Percentiles rank a stretch among this genome's conserved stretches.
Evolutionary conservation across 2,888 invertebrate species (phyloP).

Genomic region (Trypoxylon attenuatum): DNA sequence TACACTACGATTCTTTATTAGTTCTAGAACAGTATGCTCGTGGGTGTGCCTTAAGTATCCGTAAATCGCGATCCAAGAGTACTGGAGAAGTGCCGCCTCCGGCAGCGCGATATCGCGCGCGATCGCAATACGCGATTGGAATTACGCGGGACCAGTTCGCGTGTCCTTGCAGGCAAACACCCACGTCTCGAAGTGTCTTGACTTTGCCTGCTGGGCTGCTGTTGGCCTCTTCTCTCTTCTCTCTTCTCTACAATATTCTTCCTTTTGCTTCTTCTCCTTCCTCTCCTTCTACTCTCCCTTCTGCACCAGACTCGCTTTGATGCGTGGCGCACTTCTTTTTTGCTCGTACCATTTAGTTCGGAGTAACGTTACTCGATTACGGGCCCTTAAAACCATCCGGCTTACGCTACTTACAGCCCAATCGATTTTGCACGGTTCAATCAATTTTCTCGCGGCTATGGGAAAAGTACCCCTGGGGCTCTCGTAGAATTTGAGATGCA

Average conservation of each 20-base stretch:
- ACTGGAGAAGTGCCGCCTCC: conserved; percentile 42
- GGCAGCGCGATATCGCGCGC: conserved; percentile 32
- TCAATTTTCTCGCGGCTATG: not conserved
- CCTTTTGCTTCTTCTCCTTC: not conserved
- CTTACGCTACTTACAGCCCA: not conserved
- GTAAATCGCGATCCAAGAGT: conserved; percentile 48
- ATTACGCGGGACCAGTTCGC: conserved; percentile 40
- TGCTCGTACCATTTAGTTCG: not conserved
- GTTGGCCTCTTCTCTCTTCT: not conserved
- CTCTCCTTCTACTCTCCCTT: not conserved
- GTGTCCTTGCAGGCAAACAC: conserved; percentile 49
- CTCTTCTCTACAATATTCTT: not conserved
- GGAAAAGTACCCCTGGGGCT: too few relatives aligned
- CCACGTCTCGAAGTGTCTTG: conserved; percentile 43
- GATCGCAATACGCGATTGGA: not conserved
- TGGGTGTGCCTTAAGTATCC: conserved; percentile 45
- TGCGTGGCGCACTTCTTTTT: not conserved
- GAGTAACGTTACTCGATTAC: not conserved
- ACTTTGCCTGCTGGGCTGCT: not conserved
- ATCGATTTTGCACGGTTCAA: not conserved
- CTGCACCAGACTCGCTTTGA: too few relatives aligned
- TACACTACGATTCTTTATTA: conserved; percentile 14
- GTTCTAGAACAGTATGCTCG: conserved; percentile 34
- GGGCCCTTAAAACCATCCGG: not conserved
- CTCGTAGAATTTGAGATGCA: too few relatives aligned